Evolutionary conservation across 2,113 vertebrate genomes (phyloP).

Genomic region (Equus przewalskii): DNA sequence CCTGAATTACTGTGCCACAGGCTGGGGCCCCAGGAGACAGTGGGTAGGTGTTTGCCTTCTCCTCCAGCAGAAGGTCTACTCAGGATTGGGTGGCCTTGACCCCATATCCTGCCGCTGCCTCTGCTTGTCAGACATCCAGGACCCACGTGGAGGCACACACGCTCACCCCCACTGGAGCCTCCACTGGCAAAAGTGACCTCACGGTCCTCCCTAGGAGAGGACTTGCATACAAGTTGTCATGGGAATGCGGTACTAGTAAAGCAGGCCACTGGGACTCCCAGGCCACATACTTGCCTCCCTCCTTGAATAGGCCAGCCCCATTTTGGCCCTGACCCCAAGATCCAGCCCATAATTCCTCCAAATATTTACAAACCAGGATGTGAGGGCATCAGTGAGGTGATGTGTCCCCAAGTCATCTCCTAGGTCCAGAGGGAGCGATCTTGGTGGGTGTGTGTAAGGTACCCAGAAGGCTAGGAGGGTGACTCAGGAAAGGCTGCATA

Average conservation of each 20-base stretch:
- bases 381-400: background rate
- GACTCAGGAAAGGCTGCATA: background rate
- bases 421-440: background rate
- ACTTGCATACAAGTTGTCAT: background rate
- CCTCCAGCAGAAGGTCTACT: background rate
- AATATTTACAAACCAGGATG: background rate
- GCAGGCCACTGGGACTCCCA: background rate
- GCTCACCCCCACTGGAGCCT: background rate
- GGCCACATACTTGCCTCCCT: background rate
- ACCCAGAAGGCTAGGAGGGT: background rate
- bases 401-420: background rate
- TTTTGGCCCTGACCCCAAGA: background rate
- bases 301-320: background rate
- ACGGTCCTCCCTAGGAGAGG: background rate
- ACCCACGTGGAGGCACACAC: accelerated
- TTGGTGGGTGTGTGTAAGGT: background rate
- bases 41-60: background rate
- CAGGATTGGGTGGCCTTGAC: background rate
- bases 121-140: background rate
- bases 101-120: background rate
- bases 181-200: background rate
- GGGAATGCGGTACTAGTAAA: background rate
- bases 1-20: background rate
- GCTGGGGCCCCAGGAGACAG: background rate
- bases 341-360: background rate